Conservation (phyloP, 2,888 invertebrate species). For the Drosophila heteroneura region DNA sequence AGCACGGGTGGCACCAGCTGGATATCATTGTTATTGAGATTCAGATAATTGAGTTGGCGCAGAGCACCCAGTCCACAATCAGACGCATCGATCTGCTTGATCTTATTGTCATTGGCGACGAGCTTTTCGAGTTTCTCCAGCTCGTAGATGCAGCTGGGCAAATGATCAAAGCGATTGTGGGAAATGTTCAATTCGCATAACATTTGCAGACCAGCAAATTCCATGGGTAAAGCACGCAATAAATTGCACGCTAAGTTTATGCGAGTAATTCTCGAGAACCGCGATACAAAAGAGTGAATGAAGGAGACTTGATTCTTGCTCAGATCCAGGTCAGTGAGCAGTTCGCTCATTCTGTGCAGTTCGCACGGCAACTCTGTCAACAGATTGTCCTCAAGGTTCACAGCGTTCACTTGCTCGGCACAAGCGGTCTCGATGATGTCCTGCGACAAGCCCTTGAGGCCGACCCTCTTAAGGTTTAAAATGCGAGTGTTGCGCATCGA, state of each 20-base stretch:
- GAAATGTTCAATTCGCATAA: conserved; percentile 90
- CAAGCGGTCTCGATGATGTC: conserved; percentile 51
- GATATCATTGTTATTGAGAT: conserved; percentile 91
- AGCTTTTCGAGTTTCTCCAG: conserved; percentile 90
- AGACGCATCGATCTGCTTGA: conserved; percentile 88
- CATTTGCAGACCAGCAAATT: conserved; percentile 89
- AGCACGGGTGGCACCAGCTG: conserved; percentile 92
- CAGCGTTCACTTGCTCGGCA: conserved; percentile 56
- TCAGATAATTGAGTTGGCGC: conserved; percentile 88
- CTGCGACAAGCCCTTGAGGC: conserved; percentile 42
- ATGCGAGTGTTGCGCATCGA: conserved; percentile 56
- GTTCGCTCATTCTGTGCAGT: conserved; percentile 85
- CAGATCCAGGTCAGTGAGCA: conserved; percentile 88
- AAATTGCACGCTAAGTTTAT: conserved; percentile 90
- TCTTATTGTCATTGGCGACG: conserved; percentile 91
- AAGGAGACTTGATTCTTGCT: conserved; percentile 88
- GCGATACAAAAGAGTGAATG: conserved; percentile 88
- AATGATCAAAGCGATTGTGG: conserved; percentile 89
- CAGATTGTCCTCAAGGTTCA: conserved; percentile 48
- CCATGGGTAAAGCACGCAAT: conserved; percentile 87
- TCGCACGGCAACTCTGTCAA: conserved; percentile 66
- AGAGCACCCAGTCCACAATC: conserved; percentile 88
- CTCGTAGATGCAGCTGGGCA: conserved; percentile 91
- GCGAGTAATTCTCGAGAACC: conserved; percentile 87
- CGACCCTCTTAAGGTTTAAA: conserved; percentile 11